Evolutionary conservation across 2,797 vertebrate genomes (phyloP).

Genomic region (Epinephelus malabaricus): DNA sequence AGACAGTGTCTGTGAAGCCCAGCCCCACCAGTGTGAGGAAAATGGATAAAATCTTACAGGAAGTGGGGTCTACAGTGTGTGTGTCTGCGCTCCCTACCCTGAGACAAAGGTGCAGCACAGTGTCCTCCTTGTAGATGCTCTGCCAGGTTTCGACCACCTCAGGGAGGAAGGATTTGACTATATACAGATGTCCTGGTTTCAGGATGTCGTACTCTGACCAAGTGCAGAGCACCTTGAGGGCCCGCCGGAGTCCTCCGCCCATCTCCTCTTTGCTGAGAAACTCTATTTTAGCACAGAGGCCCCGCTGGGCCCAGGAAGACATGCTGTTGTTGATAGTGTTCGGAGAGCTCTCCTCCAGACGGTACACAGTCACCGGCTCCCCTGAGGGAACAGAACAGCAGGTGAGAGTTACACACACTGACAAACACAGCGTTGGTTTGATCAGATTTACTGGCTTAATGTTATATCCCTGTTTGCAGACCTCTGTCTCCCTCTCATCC

Average conservation of each 20-base stretch:
- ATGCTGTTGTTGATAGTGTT: slow-evolving; percentile 99
- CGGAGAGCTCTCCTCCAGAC: slow-evolving; percentile 98
- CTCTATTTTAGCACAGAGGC: slow-evolving; percentile 98
- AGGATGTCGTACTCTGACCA: slow-evolving; percentile 98
- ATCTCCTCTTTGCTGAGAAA: slow-evolving; percentile 99
- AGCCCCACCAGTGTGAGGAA: too few species aligned
- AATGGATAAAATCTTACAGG: not conserved
- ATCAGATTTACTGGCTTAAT: not conserved
- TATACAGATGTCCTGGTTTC: slow-evolving; percentile 96
- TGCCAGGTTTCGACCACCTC: slow-evolving; percentile 98
- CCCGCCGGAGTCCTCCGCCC: slow-evolving; percentile 95
- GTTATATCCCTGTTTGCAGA: not conserved
- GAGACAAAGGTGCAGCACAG: slow-evolving; percentile 98
- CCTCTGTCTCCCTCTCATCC: not conserved
- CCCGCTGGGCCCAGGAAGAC: slow-evolving; percentile 98
- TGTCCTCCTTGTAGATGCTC: slow-evolving; percentile 97
- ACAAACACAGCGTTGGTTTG: not conserved
- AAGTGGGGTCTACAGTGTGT: too few species aligned
- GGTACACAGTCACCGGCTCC: slow-evolving; percentile 97
- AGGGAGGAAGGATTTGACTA: slow-evolving; percentile 98
- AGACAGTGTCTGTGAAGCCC: not conserved
- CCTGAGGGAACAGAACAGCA: slow-evolving; percentile 81
- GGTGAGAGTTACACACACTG: not conserved
- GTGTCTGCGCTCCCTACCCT: slow-evolving; percentile 86
- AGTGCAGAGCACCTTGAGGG: slow-evolving; percentile 97